Base-by-base conservation (phyloP, 2,797 vertebrate species). In the Fratercula arctica region DNA sequence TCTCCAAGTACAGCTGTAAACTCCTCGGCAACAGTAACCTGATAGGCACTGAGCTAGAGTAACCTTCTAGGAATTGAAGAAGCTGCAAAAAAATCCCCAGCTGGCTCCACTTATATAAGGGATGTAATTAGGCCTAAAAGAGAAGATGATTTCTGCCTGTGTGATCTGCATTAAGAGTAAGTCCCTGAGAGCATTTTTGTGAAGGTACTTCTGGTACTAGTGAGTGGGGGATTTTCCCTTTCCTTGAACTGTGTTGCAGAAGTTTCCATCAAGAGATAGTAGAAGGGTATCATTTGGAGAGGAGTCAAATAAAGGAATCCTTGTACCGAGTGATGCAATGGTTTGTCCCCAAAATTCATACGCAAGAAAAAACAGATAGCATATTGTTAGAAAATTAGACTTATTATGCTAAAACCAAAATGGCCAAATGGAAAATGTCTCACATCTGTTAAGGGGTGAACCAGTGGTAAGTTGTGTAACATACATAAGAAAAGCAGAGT, bases 51-150 rank as follows among this genome's bases (percentile, higher is more conserved):
- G 70, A 50, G 91, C 41, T 75, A n/a, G 39, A 78, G 33, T 51
- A 91, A 87, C 95, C 81, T 94, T 93, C 80, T 45, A 95, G 74
- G 86, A 85, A 90, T 4, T 87, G 64, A 89, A 91, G 61, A 61
- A 86, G 39, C 26, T 73, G 26, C 17, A 24, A 31, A 41, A 60
- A 64, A 75, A 17, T 41, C 39, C 2, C 19, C 96, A 97, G 90
- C 91, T 97, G 95, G 86, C 68, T 95, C 94, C 95, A 94, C 94
- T 96, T 97, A 87, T 39, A 50, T 66, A 77, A 89, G 77, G 86
- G 84, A 95, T 95, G 81, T 70, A 95, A 94, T 97, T 93, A 95
- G 83, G 61, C 29, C 68, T 75, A 72, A 85, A 86, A 82, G 74
- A 90, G 77, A 68, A 87, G 45, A 48, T 93, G 91, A 94, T 95